phyloP scores from a whole-genome alignment of 2,888 invertebrate species.

The Neoitamus cyanurus region DNA sequence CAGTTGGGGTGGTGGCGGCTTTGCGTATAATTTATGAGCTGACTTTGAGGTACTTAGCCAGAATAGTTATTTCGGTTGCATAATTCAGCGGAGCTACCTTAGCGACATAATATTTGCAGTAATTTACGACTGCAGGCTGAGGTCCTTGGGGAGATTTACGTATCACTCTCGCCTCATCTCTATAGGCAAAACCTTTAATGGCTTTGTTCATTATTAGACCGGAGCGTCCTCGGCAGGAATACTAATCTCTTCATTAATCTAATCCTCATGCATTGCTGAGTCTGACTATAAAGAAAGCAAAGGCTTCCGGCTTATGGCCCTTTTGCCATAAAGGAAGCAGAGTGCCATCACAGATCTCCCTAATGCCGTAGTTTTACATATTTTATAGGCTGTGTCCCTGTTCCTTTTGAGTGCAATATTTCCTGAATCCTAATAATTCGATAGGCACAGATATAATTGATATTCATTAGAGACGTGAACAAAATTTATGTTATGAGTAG shows the following conservation, averaged over 20 bases:
- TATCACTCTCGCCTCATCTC: background rate
- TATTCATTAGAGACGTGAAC: too few species aligned
- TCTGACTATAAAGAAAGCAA: background rate
- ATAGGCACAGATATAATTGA: too few species aligned
- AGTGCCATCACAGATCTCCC: background rate
- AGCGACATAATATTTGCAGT: background rate
- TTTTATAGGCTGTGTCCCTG: background rate
- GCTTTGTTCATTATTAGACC: background rate
- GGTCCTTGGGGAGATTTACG: background rate
- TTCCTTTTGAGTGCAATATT: background rate
- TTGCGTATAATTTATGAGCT: background rate
- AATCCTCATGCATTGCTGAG: background rate
- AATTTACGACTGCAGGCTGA: background rate
- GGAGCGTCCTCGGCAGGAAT: background rate
- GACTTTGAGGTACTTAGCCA: background rate
- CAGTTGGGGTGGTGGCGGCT: background rate
- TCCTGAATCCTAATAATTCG: too few species aligned
- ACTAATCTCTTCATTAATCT: background rate
- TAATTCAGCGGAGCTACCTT: background rate
- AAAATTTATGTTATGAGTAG: too few species aligned
- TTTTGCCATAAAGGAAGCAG: background rate
- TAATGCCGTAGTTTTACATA: background rate
- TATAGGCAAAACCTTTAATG: background rate
- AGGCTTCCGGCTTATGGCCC: background rate
- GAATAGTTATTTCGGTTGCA: background rate